A percentile compares a stretch with the other conserved stretches of the same genome.
Evolutionary conservation across 2,113 vertebrate species (phyloP).

Genomic region (Dasypus novemcinctus): DNA sequence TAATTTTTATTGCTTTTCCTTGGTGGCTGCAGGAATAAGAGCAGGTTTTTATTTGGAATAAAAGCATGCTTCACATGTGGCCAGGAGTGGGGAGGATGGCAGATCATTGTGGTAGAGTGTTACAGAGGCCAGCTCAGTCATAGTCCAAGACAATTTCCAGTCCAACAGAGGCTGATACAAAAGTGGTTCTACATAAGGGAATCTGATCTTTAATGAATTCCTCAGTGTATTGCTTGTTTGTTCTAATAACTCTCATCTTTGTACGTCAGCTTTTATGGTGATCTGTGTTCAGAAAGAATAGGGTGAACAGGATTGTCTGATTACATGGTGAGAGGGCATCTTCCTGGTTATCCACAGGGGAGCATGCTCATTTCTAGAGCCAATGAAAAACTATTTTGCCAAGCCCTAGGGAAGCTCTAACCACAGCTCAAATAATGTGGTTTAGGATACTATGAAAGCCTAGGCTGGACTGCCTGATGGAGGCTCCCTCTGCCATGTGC

Average conservation of each 20-base stretch:
- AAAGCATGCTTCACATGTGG: not conserved
- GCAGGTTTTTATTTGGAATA: not conserved
- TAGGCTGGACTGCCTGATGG: not conserved
- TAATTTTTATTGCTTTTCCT: conserved; percentile 59
- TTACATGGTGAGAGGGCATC: not conserved
- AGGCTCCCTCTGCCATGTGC: not conserved
- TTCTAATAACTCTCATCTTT: not conserved
- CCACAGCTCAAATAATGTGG: not conserved
- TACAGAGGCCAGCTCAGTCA: not conserved
- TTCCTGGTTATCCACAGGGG: not conserved
- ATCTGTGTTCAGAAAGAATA: not conserved
- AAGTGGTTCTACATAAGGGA: not conserved
- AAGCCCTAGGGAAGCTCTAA: not conserved
- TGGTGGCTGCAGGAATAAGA: conserved; percentile 40
- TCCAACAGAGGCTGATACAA: not conserved
- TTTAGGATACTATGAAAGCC: not conserved
- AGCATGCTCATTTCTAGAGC: not conserved
- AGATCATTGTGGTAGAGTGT: not conserved
- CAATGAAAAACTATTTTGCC: not conserved
- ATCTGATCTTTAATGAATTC: not conserved
- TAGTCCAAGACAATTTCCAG: not conserved
- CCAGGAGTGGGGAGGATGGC: not conserved
- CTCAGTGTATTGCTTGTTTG: not conserved
- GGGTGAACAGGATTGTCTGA: not conserved
- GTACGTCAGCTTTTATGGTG: not conserved